These are phyloP conservation scores for Bettongia penicillata DNA, from an alignment of 2,113 vertebrate genomes.

Conservation along the genomic window DNA sequence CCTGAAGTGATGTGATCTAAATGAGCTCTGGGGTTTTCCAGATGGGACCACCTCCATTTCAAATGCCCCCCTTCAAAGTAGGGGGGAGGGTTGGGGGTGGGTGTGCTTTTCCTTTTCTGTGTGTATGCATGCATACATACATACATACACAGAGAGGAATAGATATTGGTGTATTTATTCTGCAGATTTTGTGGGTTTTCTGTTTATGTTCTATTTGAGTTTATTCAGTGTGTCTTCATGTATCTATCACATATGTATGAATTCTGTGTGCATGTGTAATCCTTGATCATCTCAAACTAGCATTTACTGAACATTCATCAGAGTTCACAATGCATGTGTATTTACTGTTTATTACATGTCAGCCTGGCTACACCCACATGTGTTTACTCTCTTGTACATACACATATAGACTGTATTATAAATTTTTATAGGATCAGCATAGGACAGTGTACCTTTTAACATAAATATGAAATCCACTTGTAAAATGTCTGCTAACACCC, in stretches of 20 bases:
- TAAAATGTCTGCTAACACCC: conserved; percentile 34
- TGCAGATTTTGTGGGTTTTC: conserved; percentile 45
- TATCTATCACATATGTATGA: conserved; percentile 16
- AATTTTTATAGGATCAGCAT: conserved; percentile 10
- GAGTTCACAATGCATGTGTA: conserved; percentile 37
- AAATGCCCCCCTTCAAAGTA: conserved; percentile 79
- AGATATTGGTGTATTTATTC: conserved; percentile 57
- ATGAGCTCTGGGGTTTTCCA: conserved; percentile 94
- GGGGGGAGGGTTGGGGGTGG: conserved; percentile 60
- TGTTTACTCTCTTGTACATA: not conserved
- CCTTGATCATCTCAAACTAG: conserved; percentile 34
- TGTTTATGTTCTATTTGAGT: conserved; percentile 33
- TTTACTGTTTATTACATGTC: conserved; percentile 29
- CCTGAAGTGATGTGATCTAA: conserved; percentile 92
- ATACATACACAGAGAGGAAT: not conserved
- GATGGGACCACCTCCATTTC: conserved; percentile 92
- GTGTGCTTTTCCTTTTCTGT: conserved; percentile 45
- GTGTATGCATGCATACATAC: conserved; percentile 43
- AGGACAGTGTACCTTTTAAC: conserved; percentile 15
- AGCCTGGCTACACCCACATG: not conserved
- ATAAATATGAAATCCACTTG: conserved; percentile 2
- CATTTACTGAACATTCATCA: conserved; percentile 45
- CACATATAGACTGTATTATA: conserved; percentile 6
- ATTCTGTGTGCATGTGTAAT: conserved; percentile 15
- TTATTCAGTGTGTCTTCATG: conserved; percentile 22